phyloP scores from a whole-genome alignment of 2,113 vertebrate genomes.

The Pelvicachromis taeniatus region DNA sequence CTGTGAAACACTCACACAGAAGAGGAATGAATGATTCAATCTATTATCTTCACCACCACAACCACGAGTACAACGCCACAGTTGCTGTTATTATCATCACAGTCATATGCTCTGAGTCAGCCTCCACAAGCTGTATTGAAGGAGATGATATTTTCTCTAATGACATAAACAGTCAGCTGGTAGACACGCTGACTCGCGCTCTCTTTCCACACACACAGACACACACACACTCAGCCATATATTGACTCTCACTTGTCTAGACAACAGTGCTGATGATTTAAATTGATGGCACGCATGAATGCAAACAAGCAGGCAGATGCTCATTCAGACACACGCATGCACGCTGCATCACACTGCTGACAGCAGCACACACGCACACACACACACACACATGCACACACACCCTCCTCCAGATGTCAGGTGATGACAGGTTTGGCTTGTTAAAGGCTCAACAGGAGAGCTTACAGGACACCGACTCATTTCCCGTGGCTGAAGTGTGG shows the following conservation, averaged over 20 bases:
- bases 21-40: conserved; percentile 34
- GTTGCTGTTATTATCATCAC: conserved; percentile 12
- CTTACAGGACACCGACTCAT: conserved; percentile 45
- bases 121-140: conserved; percentile 24
- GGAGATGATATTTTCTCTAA: conserved; percentile 41
- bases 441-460: conserved; percentile 9
- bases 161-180: conserved; percentile 39
- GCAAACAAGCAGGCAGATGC: background rate
- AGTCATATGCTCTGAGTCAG: conserved; percentile 39
- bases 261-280: conserved; percentile 12
- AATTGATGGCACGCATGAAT: background rate
- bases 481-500: conserved; percentile 16
- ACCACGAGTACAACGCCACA: background rate
- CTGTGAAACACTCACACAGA: conserved; percentile 17
- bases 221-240: background rate
- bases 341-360: background rate
- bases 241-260: conserved; percentile 8
- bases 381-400: background rate
- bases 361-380: background rate
- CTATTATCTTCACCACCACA: conserved; percentile 25
- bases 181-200: background rate
- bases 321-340: background rate
- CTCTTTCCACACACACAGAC: background rate
- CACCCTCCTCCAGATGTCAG: conserved; percentile 27
- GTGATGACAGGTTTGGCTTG: conserved; percentile 48